Evolutionary conservation across 2,888 invertebrate genomes (phyloP).

Genomic region (Rhimphoctona megacephalus): DNA sequence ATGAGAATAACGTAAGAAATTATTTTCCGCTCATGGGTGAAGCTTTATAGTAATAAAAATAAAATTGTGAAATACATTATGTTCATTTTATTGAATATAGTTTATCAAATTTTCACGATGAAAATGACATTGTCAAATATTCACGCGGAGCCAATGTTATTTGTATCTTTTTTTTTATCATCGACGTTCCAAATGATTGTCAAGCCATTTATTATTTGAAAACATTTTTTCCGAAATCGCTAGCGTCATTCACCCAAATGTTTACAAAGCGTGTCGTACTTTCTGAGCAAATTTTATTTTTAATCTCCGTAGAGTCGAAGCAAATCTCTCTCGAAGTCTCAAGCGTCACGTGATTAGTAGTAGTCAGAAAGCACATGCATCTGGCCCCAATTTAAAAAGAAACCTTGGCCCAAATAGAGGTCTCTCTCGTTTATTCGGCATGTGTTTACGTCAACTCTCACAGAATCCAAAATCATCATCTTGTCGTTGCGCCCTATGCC

Average conservation of each 20-base stretch:
- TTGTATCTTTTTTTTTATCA: background rate
- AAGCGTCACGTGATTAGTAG: conserved; percentile 10
- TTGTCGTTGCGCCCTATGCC: conserved; percentile 11
- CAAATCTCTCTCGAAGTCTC: conserved; percentile 1
- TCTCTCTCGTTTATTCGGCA: conserved; percentile 56
- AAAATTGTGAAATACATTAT: background rate
- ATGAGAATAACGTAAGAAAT: conserved; percentile 5
- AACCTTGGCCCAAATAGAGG: conserved; percentile 79
- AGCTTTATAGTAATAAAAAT: background rate
- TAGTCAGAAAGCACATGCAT: conserved; percentile 13
- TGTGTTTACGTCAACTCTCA: conserved; percentile 32
- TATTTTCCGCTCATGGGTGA: background rate
- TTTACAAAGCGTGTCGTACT: conserved; percentile 16
- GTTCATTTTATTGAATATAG: background rate
- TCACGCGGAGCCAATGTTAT: background rate
- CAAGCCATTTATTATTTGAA: background rate
- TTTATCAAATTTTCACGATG: background rate
- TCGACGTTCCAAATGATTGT: background rate
- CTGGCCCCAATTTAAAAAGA: conserved; percentile 50
- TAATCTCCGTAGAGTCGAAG: conserved; percentile 4
- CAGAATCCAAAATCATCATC: conserved; percentile 39
- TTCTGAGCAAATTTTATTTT: conserved; percentile 23
- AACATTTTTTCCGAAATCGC: background rate
- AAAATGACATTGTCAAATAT: background rate
- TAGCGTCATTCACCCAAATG: conserved; percentile 5